Evolutionary conservation across 1,140 invertebrate species (phyloP), one percentile per base, ranked within the genome.

Genomic region (Holcopasites calliopsidis): DNA sequence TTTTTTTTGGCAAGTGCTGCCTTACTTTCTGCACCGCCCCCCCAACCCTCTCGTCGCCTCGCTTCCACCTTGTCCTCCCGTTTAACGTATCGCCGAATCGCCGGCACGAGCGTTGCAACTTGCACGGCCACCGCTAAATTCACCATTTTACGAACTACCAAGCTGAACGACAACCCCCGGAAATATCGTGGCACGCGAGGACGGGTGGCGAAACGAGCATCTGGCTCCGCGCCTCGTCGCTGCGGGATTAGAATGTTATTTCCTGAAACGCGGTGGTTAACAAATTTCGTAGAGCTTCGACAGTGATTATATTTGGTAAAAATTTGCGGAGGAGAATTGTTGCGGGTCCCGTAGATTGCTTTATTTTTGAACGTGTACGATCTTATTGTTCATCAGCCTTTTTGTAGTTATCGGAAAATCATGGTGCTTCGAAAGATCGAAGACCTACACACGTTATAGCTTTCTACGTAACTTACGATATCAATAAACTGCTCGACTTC

Each of bases 1-100:
- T 72, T 72, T 72, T n/a, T n/a, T 64, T 64, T 64, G 70, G 70
- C 60, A 64, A 64, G 4, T 6, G 38, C 47, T 21, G 35, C 60
- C 52, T 52, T 42, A 31, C 33, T 23, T 72, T 57, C 55, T 47
- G 16, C 49, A 18, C 47, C 26, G 33, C 0, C n/a, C 31, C n/a
- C 7, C 23, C 31, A 28, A 3, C n/a, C 11, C 7, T 50, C 21
- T 33, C 50, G 7, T 33, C 10, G n/a, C 5, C 16, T n/a, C 38
- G 6, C 16, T 21, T 8, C 21, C 4, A 16, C n/a, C 21, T 2
- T 18, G 10, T 47, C 38, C 33, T 6, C 10, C 26, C 26, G 8
- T 68, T 54, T 68, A 68, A 68, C 21, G 65, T 57, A 42, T 68
- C 38, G 26, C 16, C 52, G 38, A 35, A 57, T 57, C 11, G 23